These are phyloP conservation scores for Fundulus diaphanus DNA, from an alignment of 2,797 vertebrate species.

Conservation along the genomic window DNA sequence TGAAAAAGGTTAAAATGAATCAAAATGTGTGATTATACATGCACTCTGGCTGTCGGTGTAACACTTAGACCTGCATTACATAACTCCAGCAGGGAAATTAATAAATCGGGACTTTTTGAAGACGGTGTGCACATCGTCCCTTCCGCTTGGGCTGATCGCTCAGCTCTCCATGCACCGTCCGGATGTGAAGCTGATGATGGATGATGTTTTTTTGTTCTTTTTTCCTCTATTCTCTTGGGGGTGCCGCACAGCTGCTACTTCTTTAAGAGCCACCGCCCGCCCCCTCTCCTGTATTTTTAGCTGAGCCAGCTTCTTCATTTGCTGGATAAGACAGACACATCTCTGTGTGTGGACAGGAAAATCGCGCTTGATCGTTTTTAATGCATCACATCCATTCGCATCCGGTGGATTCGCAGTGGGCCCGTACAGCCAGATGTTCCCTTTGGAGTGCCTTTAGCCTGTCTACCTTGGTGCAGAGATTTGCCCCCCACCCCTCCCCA, in stretches of 20 bases:
- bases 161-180: constrained; percentile 34
- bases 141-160: constrained; percentile 18
- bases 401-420: constrained; percentile 56
- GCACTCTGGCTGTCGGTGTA: neutral
- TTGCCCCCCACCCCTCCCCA: no score
- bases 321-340: constrained; percentile 74
- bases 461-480: constrained; percentile 40
- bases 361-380: constrained; percentile 70
- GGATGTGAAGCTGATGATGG: constrained; percentile 39
- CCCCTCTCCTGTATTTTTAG: constrained; percentile 84
- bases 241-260: constrained; percentile 68
- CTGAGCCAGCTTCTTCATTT: constrained; percentile 83
- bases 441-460: constrained; percentile 31
- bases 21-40: neutral
- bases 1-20: neutral
- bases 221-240: constrained; percentile 20
- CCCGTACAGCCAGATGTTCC: constrained; percentile 51
- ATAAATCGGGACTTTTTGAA: constrained; percentile 1
- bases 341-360: constrained; percentile 64
- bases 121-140: constrained; percentile 5
- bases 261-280: constrained; percentile 85
- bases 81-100: neutral
- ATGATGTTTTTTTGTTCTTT: neutral
- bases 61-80: neutral
- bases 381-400: constrained; percentile 71